phyloP scores from a whole-genome alignment of 2,113 vertebrate species.

The Egretta garzetta region DNA sequence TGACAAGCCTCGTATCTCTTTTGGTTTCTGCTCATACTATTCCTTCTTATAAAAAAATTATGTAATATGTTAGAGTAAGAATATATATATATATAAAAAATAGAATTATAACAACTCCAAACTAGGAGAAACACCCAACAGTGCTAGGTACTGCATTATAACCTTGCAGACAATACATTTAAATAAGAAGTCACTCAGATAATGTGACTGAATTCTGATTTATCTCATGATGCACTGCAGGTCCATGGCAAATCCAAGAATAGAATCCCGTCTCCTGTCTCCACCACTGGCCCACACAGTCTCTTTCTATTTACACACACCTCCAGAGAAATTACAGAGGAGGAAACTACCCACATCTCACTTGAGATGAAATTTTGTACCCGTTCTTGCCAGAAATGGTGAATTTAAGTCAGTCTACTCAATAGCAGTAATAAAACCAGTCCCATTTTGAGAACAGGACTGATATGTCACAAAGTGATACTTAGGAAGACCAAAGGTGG shows the following conservation, averaged over 20 bases:
- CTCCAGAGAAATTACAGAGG: slow-evolving; percentile 10
- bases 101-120: background rate
- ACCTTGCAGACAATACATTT: background rate
- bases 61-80: background rate
- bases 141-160: background rate
- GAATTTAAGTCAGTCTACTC: background rate
- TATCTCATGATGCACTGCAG: background rate
- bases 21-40: background rate
- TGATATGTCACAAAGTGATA: background rate
- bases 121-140: background rate
- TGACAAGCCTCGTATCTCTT: background rate
- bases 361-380: background rate
- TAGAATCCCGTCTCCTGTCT: background rate
- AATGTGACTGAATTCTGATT: background rate
- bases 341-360: background rate
- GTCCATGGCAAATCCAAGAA: background rate
- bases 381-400: background rate
- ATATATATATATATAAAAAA: too few species aligned
- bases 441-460: background rate
- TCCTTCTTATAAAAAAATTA: background rate
- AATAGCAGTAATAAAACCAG: slow-evolving; percentile 17
- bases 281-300: background rate
- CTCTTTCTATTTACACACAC: background rate
- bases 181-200: background rate
- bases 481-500: background rate